phyloP scores from a whole-genome alignment of 2,888 invertebrate genomes.

The Phytoseiulus persimilis region DNA sequence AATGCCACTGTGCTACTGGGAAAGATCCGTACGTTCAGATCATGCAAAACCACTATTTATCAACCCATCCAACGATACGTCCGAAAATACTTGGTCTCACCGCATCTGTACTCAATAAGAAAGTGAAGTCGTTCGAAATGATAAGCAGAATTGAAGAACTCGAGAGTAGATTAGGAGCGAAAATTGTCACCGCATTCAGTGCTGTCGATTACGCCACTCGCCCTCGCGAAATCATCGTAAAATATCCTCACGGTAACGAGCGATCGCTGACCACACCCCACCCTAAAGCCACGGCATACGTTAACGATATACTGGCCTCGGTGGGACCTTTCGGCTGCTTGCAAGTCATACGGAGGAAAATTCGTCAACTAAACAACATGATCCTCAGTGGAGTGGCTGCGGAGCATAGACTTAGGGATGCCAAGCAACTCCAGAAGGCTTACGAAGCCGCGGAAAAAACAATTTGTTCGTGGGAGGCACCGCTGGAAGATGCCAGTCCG shows the following conservation, averaged over 20 bases:
- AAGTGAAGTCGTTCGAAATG: background rate
- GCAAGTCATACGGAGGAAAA: constrained; percentile 12
- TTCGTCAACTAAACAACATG: constrained; percentile 14
- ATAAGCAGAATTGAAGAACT: background rate
- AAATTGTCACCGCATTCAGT: constrained; percentile 54
- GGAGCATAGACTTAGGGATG: background rate
- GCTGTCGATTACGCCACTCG: constrained; percentile 18
- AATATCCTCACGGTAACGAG: background rate
- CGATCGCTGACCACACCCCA: background rate
- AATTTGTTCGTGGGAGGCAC: background rate
- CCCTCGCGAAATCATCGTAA: constrained; percentile 18
- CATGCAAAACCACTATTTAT: constrained; percentile 52
- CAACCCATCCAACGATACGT: constrained; percentile 32
- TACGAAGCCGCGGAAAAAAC: background rate
- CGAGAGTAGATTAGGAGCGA: constrained; percentile 14
- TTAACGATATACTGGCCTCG: constrained; percentile 23
- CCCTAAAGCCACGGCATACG: background rate
- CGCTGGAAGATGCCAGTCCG: constrained; percentile 19
- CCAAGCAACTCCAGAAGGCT: background rate
- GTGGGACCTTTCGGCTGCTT: constrained; percentile 29
- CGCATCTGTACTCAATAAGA: constrained; percentile 23
- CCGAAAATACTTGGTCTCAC: constrained; percentile 52
- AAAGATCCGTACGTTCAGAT: constrained; percentile 69
- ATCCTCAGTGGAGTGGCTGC: constrained; percentile 15
- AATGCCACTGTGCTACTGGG: constrained; percentile 79